Evolutionary conservation across 2,888 invertebrate species (phyloP).

Genomic region (Tineola bisselliella): DNA sequence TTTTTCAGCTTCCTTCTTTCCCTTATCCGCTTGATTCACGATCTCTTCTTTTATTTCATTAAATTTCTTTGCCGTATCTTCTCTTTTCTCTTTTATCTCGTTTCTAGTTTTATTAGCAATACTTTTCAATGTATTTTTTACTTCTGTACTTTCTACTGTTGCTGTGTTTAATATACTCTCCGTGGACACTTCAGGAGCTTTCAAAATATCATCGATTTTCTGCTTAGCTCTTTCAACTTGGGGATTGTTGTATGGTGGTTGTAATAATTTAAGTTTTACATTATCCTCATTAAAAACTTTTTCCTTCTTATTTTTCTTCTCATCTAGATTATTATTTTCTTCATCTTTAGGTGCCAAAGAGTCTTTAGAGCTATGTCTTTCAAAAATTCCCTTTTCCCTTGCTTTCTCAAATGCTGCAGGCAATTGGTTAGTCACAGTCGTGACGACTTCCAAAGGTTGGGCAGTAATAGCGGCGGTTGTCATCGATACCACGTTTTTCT

Average conservation of each 20-base stretch:
- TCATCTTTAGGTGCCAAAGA: slow-evolving; percentile 50
- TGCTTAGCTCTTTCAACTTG: slow-evolving; percentile 58
- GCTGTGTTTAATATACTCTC: slow-evolving; percentile 47
- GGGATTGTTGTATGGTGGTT: slow-evolving; percentile 58
- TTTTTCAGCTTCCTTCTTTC: slow-evolving; percentile 26
- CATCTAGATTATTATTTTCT: slow-evolving; percentile 24
- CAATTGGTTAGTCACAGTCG: slow-evolving; percentile 64
- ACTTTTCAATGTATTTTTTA: slow-evolving; percentile 33
- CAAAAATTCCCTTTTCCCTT: slow-evolving; percentile 57
- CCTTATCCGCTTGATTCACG: slow-evolving; percentile 28
- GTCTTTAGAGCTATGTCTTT: slow-evolving; percentile 55
- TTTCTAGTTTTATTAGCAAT: slow-evolving; percentile 35
- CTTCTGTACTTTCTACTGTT: slow-evolving; percentile 27
- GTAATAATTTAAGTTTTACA: slow-evolving; percentile 46
- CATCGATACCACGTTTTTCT: slow-evolving; percentile 65
- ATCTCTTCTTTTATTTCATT: slow-evolving; percentile 37
- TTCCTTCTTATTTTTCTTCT: slow-evolving; percentile 31
- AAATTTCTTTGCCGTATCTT: slow-evolving; percentile 32
- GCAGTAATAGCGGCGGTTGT: slow-evolving; percentile 68
- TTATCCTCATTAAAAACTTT: slow-evolving; percentile 42
- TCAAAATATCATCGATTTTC: slow-evolving; percentile 57
- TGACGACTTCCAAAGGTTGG: slow-evolving; percentile 64
- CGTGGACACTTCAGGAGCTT: slow-evolving; percentile 56
- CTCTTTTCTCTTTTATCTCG: slow-evolving; percentile 35
- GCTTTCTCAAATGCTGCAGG: slow-evolving; percentile 59